A percentile compares a stretch with the other conserved stretches of the same genome.
Conservation (phyloP, 2,113 vertebrate genomes). For the Hyperopisus bebe region DNA sequence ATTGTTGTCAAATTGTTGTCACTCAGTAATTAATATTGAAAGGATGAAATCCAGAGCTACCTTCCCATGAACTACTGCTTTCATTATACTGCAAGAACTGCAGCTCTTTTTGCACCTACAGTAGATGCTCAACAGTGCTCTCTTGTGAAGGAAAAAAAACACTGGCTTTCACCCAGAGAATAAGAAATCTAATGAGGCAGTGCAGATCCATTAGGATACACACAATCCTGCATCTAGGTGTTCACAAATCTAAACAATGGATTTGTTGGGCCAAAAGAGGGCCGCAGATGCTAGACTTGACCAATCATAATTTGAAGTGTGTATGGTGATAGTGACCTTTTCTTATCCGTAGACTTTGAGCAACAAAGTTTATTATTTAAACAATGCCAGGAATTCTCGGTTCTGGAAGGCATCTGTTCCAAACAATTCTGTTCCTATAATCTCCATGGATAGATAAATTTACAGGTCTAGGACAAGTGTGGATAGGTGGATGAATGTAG, state of each 20-base stretch:
- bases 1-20: not conserved
- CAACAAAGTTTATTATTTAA: conserved; percentile 8
- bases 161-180: not conserved
- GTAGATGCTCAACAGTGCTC: not conserved
- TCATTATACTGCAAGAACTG: not conserved
- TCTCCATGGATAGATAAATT: not conserved
- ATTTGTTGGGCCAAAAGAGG: not conserved
- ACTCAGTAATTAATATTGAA: not conserved
- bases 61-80: not conserved
- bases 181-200: not conserved
- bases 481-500: not conserved
- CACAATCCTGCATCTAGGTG: not conserved
- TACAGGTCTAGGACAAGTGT: not conserved
- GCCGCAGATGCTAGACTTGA: not conserved
- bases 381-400: not conserved
- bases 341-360: not conserved
- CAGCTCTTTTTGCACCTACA: not conserved
- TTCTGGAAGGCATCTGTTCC: not conserved
- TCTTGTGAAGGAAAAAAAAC: not conserved
- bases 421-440: not conserved
- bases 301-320: not conserved
- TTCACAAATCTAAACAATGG: not conserved
- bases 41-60: not conserved
- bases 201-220: not conserved
- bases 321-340: not conserved